These are phyloP conservation scores for Jordanella pulchra DNA, from an alignment of 2,797 vertebrate species.

Conservation along the genomic window DNA sequence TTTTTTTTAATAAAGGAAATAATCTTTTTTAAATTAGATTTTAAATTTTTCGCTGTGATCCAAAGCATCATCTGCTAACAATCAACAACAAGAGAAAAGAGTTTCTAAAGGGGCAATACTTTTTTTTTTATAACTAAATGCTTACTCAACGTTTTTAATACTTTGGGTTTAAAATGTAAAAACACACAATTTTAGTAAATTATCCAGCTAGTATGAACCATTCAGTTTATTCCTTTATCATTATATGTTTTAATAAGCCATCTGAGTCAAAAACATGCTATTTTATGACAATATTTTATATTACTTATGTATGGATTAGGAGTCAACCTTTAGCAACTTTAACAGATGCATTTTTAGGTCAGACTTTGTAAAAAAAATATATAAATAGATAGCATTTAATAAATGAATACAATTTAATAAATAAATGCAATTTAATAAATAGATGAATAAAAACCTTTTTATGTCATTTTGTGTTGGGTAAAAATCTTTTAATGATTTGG, in stretches of 20 bases:
- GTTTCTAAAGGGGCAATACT: neutral
- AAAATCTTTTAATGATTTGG: neutral
- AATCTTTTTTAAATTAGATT: neutral
- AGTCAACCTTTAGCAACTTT: too few relatives aligned
- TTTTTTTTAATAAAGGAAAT: neutral
- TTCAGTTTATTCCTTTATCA: neutral
- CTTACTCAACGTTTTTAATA: neutral
- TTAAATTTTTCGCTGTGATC: neutral
- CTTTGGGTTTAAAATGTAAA: neutral
- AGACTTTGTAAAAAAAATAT: too few relatives aligned
- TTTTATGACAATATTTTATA: slow-evolving; percentile 7
- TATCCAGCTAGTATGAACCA: neutral
- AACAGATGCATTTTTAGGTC: too few relatives aligned
- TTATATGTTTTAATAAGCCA: neutral
- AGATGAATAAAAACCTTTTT: neutral
- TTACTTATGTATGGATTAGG: too few relatives aligned
- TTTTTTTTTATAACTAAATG: too few relatives aligned
- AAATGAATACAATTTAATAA: too few relatives aligned
- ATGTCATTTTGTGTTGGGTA: neutral
- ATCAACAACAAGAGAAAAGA: neutral
- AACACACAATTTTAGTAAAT: neutral
- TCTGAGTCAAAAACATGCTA: neutral
- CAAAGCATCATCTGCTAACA: neutral
- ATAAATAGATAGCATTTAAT: too few relatives aligned
- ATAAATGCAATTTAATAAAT: too few relatives aligned